These are phyloP conservation scores for Cetonia aurata DNA, from an alignment of 2,888 invertebrate species.

Conservation along the genomic window DNA sequence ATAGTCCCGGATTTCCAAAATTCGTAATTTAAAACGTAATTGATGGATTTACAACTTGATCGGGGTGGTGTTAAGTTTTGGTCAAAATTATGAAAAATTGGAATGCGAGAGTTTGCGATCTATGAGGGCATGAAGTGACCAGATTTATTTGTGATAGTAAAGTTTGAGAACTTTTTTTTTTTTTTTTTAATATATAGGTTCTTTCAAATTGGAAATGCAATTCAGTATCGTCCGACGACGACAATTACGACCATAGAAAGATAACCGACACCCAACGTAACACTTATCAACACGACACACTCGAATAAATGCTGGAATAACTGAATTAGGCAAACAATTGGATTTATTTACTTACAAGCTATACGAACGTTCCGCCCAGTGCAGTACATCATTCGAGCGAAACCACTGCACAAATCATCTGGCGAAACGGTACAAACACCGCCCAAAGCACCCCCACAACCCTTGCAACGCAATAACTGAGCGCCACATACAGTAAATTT, in stretches of 20 bases:
- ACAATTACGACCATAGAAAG: no score
- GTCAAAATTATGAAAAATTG: no score
- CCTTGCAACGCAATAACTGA: slow-evolving; percentile 2
- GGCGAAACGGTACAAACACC: slow-evolving; percentile 6
- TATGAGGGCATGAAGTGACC: neutral
- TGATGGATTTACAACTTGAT: neutral
- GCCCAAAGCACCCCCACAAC: neutral
- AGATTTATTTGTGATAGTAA: neutral
- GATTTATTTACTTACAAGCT: no score
- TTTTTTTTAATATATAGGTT: no score
- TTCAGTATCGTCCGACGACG: no score
- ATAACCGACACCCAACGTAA: no score
- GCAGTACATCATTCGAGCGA: neutral
- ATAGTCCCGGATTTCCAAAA: neutral
- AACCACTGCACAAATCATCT: neutral
- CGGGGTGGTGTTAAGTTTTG: neutral
- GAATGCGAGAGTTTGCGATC: neutral
- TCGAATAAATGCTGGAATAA: no score
- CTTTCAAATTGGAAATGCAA: no score
- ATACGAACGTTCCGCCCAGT: neutral
- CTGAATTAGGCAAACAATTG: no score
- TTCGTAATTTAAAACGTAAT: neutral
- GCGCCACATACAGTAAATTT: slow-evolving; percentile 11
- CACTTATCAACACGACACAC: no score
- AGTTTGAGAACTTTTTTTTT: no score